Evolutionary conservation across 1,140 invertebrate genomes (phyloP), one percentile per base, ranked within the genome.

Genomic region (Brachionus koreanus): DNA sequence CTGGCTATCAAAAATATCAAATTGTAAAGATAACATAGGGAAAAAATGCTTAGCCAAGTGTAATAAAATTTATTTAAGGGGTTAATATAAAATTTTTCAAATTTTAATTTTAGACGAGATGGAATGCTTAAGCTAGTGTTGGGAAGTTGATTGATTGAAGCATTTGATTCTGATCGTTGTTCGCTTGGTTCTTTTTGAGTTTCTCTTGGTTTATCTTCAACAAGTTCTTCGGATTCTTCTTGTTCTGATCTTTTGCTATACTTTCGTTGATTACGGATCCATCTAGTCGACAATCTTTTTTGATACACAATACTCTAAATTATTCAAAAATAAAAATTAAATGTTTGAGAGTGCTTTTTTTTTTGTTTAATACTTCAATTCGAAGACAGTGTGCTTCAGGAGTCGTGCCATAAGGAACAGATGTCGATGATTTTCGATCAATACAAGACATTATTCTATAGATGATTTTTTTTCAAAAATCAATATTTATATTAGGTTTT

Each of bases 21-120:
- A 87, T 98, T 98, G 90, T 98, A 98, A 5, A 97, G 90, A 65
- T 96, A 93, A 5, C 94, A 93, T 83, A 94, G 84, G 0, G 94
- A 94, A 9, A 97, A 93, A 67, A 96, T 88, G 72, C 92, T 91
- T 82, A 96, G 88, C 95, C 95, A 97, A 91, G 94, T 89, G 84
- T 91, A 91, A 84, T 91, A 91, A 69, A 89, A 88, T 49, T 85
- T 86, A 65, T 89, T 87, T 2, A 87, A 86, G 3, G 88, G 88
- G 83, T 91, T 90, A n/a, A 91, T 86, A 23, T 90, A 87, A 72
- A 87, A 87, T 12, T 84, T 85, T 9, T 69, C 65, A 39, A 39
- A 69, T 69, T 69, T 69, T 69, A 69, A 42, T 39, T 39, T 69
- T 5, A 69, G 9, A n/a, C 65, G 65, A 19, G 65, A 69, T 37